A percentile compares a stretch with the other conserved stretches of the same genome.
Conservation (phyloP, 1,140 invertebrate species). For the Cotesia chilonis region DNA sequence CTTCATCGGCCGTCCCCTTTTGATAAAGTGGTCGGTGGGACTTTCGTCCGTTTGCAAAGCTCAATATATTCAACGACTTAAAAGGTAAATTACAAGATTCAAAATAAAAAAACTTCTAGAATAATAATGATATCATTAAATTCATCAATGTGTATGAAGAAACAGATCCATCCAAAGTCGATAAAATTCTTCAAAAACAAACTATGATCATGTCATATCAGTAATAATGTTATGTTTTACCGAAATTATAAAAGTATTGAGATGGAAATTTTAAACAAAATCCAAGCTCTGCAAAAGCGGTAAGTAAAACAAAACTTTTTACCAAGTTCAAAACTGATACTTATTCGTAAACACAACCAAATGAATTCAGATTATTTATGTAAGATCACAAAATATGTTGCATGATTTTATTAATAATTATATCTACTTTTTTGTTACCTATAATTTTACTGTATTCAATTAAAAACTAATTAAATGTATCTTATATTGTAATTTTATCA, state of each 20-base stretch:
- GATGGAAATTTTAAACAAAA: neutral
- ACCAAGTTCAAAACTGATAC: slow-evolving; percentile 5
- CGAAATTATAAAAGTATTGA: neutral
- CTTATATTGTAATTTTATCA: no score
- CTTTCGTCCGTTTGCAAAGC: slow-evolving; percentile 78
- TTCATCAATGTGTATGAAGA: neutral
- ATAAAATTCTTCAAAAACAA: slow-evolving; percentile 14
- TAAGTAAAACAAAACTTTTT: neutral
- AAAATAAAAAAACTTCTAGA: neutral
- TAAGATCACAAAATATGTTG: slow-evolving; percentile 3
- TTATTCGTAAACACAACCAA: slow-evolving; percentile 24
- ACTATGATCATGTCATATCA: neutral
- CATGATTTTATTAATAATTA: neutral
- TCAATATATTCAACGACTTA: slow-evolving; percentile 51
- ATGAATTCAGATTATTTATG: slow-evolving; percentile 5
- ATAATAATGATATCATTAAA: neutral
- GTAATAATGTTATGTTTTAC: no score
- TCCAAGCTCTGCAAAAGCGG: slow-evolving; percentile 1
- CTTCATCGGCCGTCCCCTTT: slow-evolving; percentile 67
- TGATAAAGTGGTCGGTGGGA: slow-evolving; percentile 72
- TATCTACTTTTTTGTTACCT: neutral
- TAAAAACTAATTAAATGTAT: no score
- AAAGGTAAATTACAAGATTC: neutral
- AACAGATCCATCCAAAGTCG: neutral
- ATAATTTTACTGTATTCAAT: no score